Percentiles rank a stretch among this genome's conserved stretches.
Conservation (phyloP, 2,888 invertebrate genomes). For the Dimorphilus gyrociliatus region DNA sequence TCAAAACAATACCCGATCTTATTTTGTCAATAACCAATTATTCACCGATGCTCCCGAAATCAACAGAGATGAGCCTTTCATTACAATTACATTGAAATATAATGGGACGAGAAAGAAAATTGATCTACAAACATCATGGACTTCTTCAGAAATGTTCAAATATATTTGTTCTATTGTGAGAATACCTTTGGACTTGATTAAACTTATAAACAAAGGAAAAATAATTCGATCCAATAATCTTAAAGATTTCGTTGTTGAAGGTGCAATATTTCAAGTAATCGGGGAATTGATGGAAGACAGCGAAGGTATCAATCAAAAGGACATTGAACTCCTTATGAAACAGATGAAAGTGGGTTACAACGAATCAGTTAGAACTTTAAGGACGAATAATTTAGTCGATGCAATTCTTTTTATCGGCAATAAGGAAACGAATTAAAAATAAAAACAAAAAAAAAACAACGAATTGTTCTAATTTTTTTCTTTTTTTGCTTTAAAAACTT, state of each 20-base stretch:
- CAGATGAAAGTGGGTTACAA: constrained; percentile 20
- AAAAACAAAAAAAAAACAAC: no score
- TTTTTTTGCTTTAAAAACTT: no score
- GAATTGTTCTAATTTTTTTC: no score
- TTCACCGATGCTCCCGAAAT: constrained; percentile 14
- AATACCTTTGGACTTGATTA: constrained; percentile 20
- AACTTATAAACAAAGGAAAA: constrained; percentile 23
- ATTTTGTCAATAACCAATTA: constrained; percentile 9
- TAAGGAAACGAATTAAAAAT: constrained; percentile 4
- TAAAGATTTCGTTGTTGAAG: constrained; percentile 10
- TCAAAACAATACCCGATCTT: constrained; percentile 4
- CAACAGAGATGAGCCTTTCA: constrained; percentile 7
- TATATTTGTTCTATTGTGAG: constrained; percentile 12
- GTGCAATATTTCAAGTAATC: constrained; percentile 18
- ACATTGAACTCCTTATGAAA: constrained; percentile 19
- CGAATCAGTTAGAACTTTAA: constrained; percentile 15
- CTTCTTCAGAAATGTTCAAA: constrained; percentile 14
- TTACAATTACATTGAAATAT: constrained; percentile 15
- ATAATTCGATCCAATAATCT: constrained; percentile 13
- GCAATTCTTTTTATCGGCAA: constrained; percentile 16
- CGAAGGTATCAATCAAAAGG: constrained; percentile 15
- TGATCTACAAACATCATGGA: constrained; percentile 15
- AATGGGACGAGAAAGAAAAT: constrained; percentile 18
- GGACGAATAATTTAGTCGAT: constrained; percentile 14
- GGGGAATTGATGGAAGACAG: constrained; percentile 18